A percentile compares a stretch with the other conserved stretches of the same genome.
These are phyloP conservation scores for Parelbella ahira DNA, from an alignment of 2,888 invertebrate species.

Conservation along the genomic window DNA sequence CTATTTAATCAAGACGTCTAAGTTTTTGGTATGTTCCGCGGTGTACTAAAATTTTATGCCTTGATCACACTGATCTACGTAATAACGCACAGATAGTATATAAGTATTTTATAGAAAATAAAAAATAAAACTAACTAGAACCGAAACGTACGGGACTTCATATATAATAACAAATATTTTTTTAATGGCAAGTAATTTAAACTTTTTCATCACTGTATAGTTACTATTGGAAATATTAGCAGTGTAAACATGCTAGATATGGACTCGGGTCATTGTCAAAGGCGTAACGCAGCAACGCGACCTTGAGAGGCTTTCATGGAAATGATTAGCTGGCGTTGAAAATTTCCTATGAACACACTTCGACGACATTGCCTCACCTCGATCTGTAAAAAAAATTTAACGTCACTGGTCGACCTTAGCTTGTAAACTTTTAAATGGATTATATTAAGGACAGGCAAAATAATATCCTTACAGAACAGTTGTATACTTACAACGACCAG, in stretches of 20 bases:
- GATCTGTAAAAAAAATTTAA: neutral
- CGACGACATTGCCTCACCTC: conserved; percentile 7
- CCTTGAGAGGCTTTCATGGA: conserved; percentile 16
- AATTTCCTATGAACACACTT: conserved; percentile 9
- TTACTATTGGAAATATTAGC: no score
- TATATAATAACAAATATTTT: no score
- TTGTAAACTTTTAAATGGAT: conserved; percentile 12
- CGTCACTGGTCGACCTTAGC: conserved; percentile 12
- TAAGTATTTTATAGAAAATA: no score
- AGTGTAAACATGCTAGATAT: conserved; percentile 3
- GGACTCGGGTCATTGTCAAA: conserved; percentile 18
- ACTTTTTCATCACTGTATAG: no score
- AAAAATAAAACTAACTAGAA: no score
- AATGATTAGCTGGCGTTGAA: conserved; percentile 1
- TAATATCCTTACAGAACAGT: conserved; percentile 1
- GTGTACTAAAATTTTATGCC: no score
- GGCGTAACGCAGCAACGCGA: conserved; percentile 9
- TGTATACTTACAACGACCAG: conserved; percentile 6
- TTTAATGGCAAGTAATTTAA: no score
- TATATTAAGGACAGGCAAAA: conserved; percentile 5
- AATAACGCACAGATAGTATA: no score
- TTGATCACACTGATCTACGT: no score
- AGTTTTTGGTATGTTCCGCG: no score
- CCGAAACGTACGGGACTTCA: neutral
- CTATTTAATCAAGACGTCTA: no score